Evolutionary conservation across 2,113 vertebrate genomes (phyloP).

Genomic region (Tamias sibiricus): DNA sequence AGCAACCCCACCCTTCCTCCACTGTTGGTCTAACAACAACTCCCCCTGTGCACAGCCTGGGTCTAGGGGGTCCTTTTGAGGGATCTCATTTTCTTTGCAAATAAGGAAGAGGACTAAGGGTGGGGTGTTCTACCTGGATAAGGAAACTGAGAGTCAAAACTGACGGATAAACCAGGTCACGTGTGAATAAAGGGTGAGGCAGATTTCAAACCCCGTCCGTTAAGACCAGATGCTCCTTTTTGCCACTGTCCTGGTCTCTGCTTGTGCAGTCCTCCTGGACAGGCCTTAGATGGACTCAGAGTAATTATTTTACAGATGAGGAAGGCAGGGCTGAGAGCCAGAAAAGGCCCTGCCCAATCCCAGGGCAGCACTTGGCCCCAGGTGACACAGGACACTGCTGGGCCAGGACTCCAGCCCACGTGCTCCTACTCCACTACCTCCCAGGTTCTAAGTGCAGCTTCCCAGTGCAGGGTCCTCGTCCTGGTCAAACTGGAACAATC

Average conservation of each 20-base stretch:
- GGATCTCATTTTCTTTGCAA: neutral
- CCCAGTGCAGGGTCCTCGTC: neutral
- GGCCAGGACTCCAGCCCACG: neutral
- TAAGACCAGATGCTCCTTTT: neutral
- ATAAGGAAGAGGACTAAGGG: neutral
- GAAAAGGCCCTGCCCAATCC: neutral
- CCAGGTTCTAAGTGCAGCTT: neutral
- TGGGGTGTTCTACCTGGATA: neutral
- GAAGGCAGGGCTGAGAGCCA: neutral
- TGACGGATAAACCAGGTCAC: neutral
- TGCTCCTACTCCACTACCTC: fast-evolving
- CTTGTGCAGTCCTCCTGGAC: neutral
- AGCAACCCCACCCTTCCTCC: fast-evolving
- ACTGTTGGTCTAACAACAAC: too few species aligned
- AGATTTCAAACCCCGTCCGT: neutral
- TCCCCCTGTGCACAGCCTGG: neutral
- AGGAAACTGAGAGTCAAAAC: neutral
- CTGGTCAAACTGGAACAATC: neutral
- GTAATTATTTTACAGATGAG: neutral
- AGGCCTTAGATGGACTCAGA: fast-evolving
- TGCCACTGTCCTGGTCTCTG: neutral
- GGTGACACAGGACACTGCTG: neutral
- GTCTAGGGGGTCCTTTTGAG: neutral
- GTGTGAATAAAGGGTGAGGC: neutral
- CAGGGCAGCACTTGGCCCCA: neutral